Evolutionary conservation across 2,888 invertebrate species (phyloP).

Genomic region (Tenthredo notha): DNA sequence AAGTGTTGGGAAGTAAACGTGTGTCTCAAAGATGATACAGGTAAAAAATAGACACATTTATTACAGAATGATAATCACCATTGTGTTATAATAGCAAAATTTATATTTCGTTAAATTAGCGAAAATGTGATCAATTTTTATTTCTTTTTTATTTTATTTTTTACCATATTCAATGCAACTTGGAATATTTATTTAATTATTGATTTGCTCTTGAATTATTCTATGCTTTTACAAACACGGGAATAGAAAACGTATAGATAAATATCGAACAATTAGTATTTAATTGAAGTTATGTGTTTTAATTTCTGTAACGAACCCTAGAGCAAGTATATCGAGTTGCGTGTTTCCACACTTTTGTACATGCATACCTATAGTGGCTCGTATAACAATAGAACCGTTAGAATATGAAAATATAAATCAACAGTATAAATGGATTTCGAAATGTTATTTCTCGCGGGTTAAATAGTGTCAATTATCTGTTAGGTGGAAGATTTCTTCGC

Average conservation of each 20-base stretch:
- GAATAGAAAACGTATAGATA: background rate
- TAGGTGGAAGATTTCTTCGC: background rate
- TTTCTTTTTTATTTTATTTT: background rate
- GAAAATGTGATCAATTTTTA: background rate
- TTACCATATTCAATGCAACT: background rate
- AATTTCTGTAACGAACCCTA: background rate
- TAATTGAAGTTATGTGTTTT: slow-evolving; percentile 28
- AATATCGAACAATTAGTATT: slow-evolving; percentile 4
- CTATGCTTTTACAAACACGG: background rate
- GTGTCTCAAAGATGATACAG: background rate
- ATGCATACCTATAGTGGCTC: background rate
- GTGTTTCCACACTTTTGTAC: background rate
- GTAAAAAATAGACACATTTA: background rate
- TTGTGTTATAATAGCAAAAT: background rate
- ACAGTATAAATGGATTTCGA: background rate
- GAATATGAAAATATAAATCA: background rate
- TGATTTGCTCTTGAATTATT: background rate
- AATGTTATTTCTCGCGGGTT: background rate
- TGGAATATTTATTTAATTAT: background rate
- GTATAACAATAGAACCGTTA: background rate
- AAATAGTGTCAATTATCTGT: background rate
- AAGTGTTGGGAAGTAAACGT: slow-evolving; percentile 2
- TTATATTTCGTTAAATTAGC: background rate
- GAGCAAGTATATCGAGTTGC: background rate
- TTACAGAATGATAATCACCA: background rate